Percentiles rank a stretch among this genome's conserved stretches.
phyloP scores from a whole-genome alignment of 2,888 invertebrate genomes.

The Atethmia centrago region DNA sequence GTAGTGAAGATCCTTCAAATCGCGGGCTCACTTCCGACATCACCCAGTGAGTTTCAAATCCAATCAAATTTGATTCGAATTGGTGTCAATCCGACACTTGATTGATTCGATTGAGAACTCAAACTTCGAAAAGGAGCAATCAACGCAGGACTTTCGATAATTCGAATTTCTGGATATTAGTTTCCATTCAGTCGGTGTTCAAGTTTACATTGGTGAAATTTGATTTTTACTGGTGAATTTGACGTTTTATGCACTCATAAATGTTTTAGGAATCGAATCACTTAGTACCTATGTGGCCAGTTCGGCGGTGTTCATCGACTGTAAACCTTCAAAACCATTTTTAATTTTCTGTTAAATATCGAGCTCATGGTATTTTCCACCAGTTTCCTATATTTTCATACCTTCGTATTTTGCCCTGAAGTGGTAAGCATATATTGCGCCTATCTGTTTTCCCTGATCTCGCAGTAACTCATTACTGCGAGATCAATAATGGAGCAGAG shows the following conservation, averaged over 20 bases:
- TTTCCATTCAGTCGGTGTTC: not conserved
- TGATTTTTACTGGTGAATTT: not conserved
- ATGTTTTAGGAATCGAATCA: too few species aligned
- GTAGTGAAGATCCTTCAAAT: not conserved
- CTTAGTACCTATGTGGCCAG: not conserved
- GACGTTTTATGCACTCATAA: not conserved
- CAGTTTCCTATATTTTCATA: not conserved
- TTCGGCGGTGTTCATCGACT: not conserved
- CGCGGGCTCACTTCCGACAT: not conserved
- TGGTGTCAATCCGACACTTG: conserved; percentile 15
- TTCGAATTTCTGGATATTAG: not conserved
- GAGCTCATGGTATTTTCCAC: not conserved
- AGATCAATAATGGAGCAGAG: too few species aligned
- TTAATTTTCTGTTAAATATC: not conserved
- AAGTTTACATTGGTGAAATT: not conserved
- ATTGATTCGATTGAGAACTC: conserved; percentile 15
- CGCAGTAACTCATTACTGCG: too few species aligned
- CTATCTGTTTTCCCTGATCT: too few species aligned
- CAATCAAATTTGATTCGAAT: conserved; percentile 9
- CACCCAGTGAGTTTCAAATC: not conserved
- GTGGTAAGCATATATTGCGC: too few species aligned
- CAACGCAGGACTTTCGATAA: not conserved
- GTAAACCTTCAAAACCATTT: not conserved
- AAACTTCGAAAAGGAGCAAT: not conserved
- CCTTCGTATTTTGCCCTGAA: not conserved